A percentile compares a stretch with the other conserved stretches of the same genome.
Evolutionary conservation across 1,140 invertebrate genomes (phyloP).

Genomic region (honey bee (Apis mellifera)): DNA sequence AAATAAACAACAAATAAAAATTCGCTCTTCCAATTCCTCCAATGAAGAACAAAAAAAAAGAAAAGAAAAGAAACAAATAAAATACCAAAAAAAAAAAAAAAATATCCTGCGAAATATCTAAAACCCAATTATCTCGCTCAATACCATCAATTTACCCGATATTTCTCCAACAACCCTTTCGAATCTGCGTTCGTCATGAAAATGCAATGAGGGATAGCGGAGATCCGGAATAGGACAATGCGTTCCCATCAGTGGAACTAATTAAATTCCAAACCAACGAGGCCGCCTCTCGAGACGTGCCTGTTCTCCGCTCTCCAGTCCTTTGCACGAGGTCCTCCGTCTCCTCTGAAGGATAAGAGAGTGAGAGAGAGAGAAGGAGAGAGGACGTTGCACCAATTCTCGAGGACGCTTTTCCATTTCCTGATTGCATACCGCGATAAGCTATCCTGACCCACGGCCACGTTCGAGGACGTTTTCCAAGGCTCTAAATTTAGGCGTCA

Average conservation of each 20-base stretch:
- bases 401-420: slow-evolving; percentile 14
- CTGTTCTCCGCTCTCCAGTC: neutral
- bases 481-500: neutral
- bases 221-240: slow-evolving; percentile 4
- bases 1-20: no score
- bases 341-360: neutral
- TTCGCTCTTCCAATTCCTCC: no score
- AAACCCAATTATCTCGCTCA: neutral
- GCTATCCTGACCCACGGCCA: slow-evolving; percentile 1
- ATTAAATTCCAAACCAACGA: neutral
- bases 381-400: neutral
- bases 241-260: slow-evolving; percentile 11
- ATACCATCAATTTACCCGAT: neutral
- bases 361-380: neutral
- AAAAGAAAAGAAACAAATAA: no score
- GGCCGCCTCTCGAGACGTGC: neutral
- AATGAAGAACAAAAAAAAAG: no score
- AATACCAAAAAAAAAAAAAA: no score
- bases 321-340: neutral
- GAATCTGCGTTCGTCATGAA: neutral
- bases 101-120: neutral
- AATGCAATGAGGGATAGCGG: neutral
- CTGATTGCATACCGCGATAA: neutral
- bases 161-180: neutral
- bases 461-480: slow-evolving; percentile 2